These are phyloP conservation scores for Misgurnus anguillicaudatus DNA, from an alignment of 2,113 vertebrate species.

Conservation along the genomic window DNA sequence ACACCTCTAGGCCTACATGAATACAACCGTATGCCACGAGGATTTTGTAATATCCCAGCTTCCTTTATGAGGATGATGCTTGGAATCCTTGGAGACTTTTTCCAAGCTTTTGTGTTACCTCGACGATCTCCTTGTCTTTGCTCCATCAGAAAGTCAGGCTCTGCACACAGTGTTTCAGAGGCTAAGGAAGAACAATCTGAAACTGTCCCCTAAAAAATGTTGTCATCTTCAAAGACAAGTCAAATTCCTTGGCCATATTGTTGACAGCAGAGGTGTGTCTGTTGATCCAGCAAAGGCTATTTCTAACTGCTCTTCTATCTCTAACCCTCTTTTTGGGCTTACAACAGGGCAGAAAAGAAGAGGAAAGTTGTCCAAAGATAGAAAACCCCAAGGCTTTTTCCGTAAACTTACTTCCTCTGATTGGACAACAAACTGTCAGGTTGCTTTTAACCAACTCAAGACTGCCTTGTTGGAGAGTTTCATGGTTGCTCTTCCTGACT, in stretches of 20 bases:
- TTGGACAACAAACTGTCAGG: too few species aligned
- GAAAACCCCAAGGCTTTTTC: too few species aligned
- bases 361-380: too few species aligned
- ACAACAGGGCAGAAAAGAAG: neutral
- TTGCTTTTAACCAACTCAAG: too few species aligned
- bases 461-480: too few species aligned
- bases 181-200: neutral
- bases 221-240: neutral
- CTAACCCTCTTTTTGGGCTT: neutral
- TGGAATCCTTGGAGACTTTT: too few species aligned
- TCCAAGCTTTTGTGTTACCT: neutral
- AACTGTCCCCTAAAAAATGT: neutral
- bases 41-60: neutral
- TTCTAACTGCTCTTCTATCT: too few species aligned
- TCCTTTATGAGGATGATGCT: too few species aligned
- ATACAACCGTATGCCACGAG: neutral
- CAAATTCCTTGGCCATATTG: too few species aligned
- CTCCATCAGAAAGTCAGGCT: neutral
- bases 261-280: too few species aligned
- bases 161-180: neutral
- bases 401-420: too few species aligned
- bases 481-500: too few species aligned
- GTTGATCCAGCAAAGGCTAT: neutral
- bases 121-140: neutral
- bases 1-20: slow-evolving; percentile 14